Conservation (phyloP, 2,113 vertebrate genomes). For the Pelvicachromis taeniatus region DNA sequence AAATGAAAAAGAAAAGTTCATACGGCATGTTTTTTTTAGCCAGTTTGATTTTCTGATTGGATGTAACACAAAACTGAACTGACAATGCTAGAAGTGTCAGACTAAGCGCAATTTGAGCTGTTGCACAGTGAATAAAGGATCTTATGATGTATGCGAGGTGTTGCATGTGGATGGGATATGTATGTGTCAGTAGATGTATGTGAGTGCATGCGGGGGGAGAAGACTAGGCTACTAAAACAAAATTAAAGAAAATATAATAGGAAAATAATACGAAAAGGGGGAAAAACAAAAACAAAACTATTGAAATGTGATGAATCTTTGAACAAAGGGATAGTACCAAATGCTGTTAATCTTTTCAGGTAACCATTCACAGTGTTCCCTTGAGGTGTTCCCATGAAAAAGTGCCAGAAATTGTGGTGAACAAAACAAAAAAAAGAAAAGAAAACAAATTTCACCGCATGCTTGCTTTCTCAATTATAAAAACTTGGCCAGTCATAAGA, state of each 20-base stretch:
- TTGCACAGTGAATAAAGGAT: not conserved
- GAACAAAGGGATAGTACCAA: not conserved
- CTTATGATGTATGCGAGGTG: not conserved
- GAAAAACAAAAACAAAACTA: not conserved
- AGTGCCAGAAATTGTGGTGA: not conserved
- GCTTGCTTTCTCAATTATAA: not conserved
- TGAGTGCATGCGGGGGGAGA: not conserved
- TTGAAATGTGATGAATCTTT: not conserved
- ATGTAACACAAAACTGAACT: not conserved
- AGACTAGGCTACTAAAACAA: not conserved
- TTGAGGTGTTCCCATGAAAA: not conserved
- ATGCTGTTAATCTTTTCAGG: not conserved
- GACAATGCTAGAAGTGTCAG: not conserved
- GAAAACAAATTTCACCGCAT: not conserved
- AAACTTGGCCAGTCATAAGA: not conserved
- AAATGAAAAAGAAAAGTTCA: not conserved
- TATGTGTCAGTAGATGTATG: not conserved
- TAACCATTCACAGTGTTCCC: not conserved
- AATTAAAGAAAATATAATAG: not conserved
- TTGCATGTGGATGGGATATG: not conserved
- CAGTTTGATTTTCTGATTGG: not conserved
- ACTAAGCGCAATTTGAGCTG: not conserved
- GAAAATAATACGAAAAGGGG: not conserved
- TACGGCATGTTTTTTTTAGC: not conserved
- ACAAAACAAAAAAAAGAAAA: not conserved